These are phyloP conservation scores for Porites cylindrica DNA, from an alignment of 92 coral and sea anemone species.

Conservation along the genomic window DNA sequence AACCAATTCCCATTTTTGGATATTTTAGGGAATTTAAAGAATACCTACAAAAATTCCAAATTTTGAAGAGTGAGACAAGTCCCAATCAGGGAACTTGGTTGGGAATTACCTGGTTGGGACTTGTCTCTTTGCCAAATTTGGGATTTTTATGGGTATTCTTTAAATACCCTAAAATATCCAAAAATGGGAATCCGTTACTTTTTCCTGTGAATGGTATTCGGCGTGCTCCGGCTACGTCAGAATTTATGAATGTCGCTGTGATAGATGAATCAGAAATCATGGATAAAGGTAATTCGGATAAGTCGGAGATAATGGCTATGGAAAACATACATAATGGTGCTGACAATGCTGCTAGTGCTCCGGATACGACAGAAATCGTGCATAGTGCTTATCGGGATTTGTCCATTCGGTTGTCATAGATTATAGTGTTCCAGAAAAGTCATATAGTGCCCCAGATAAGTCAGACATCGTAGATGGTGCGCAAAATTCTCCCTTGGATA, in stretches of 20 bases:
- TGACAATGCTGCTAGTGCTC: slow-evolving; percentile 16
- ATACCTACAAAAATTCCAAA: no score
- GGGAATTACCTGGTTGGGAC: no score
- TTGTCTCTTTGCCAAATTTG: no score
- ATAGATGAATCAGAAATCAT: slow-evolving; percentile 29
- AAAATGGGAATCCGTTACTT: no score
- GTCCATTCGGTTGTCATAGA: slow-evolving; percentile 22
- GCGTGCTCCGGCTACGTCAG: slow-evolving; percentile 34
- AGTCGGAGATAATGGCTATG: slow-evolving; percentile 23
- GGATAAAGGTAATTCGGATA: slow-evolving; percentile 28
- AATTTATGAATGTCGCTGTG: slow-evolving; percentile 40
- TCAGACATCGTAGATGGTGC: slow-evolving; percentile 29
- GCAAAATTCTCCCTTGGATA: slow-evolving; percentile 28
- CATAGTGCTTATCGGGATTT: slow-evolving; percentile 22
- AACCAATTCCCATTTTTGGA: no score
- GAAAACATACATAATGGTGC: slow-evolving; percentile 23
- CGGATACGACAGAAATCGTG: slow-evolving; percentile 32
- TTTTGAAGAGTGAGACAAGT: no score
- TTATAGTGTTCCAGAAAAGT: slow-evolving; percentile 1
- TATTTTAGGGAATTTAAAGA: no score
- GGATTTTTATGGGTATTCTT: no score
- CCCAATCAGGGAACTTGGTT: no score
- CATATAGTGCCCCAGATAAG: slow-evolving; percentile 22
- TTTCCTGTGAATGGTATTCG: slow-evolving; percentile 14
- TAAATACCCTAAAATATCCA: no score